phyloP scores from a whole-genome alignment of 2,888 invertebrate species.

The Eupsilia transversa region DNA sequence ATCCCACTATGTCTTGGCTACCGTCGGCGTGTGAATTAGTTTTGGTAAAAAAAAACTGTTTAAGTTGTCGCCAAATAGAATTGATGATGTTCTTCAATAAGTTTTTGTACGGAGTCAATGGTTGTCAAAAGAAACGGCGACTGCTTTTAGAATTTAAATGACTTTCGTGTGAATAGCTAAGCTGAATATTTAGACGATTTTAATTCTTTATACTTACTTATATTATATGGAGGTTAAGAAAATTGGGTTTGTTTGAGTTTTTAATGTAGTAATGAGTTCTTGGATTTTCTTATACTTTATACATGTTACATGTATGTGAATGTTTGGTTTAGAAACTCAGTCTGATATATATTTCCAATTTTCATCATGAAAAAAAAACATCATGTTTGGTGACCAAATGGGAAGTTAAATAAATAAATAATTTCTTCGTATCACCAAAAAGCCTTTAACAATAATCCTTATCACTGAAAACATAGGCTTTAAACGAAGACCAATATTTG shows the following conservation, averaged over 20 bases:
- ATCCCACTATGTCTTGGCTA: conserved; percentile 29
- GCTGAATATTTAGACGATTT: conserved; percentile 18
- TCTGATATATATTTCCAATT: too few species aligned
- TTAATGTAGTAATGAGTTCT: not conserved
- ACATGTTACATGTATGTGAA: not conserved
- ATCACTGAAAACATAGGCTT: too few species aligned
- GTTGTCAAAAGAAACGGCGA: conserved; percentile 56
- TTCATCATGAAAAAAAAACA: too few species aligned
- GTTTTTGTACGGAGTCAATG: conserved; percentile 52
- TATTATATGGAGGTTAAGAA: conserved; percentile 8
- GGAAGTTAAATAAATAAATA: too few species aligned
- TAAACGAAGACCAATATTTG: too few species aligned
- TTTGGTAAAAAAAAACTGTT: conserved; percentile 60
- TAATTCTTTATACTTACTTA: conserved; percentile 25
- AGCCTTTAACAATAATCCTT: too few species aligned
- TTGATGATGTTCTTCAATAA: conserved; percentile 60
- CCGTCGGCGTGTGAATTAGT: conserved; percentile 66
- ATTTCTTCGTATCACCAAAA: too few species aligned
- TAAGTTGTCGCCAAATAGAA: conserved; percentile 63
- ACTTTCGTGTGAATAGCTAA: conserved; percentile 37
- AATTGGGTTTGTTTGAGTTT: not conserved
- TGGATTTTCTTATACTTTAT: not conserved
- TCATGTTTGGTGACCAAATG: too few species aligned
- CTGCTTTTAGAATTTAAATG: conserved; percentile 51
- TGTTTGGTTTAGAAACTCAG: too few species aligned